A percentile compares a stretch with the other conserved stretches of the same genome.
phyloP scores from a whole-genome alignment of 2,888 invertebrate species.

The Lasioglossum villosulum region DNA sequence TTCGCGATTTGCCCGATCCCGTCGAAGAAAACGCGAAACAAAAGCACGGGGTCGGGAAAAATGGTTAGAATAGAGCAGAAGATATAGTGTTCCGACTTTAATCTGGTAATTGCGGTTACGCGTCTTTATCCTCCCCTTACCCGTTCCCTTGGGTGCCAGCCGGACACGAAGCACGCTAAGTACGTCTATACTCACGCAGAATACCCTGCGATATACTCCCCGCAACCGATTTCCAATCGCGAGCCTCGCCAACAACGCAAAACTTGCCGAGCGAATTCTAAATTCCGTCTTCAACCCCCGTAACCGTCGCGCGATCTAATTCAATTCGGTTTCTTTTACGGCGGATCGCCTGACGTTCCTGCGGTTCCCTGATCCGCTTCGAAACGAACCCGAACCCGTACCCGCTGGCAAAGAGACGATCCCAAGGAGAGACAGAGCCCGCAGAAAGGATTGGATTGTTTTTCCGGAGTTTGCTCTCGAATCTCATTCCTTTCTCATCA shows the following conservation, averaged over 20 bases:
- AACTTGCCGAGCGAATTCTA: conserved; percentile 34
- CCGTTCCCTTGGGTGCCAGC: background rate
- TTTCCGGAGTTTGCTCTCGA: background rate
- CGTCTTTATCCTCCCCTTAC: background rate
- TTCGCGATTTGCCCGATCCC: conserved; percentile 13
- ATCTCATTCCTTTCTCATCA: background rate
- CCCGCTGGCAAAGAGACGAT: background rate
- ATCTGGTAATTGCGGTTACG: conserved; percentile 57
- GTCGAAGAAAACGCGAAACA: background rate
- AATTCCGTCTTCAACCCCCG: conserved; percentile 17
- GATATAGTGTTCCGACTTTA: conserved; percentile 28
- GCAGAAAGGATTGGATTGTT: conserved; percentile 19
- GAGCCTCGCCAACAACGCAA: background rate
- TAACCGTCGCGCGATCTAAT: conserved; percentile 29
- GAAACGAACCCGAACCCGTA: conserved; percentile 20
- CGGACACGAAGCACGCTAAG: background rate
- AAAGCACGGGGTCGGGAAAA: background rate
- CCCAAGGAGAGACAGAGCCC: background rate
- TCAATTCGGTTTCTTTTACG: conserved; percentile 31
- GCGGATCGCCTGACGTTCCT: background rate
- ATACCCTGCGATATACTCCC: conserved; percentile 27
- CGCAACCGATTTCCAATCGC: conserved; percentile 17
- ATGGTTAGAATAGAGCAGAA: background rate
- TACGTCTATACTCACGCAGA: conserved; percentile 32
- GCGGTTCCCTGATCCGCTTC: conserved; percentile 5